Evolutionary conservation across 2,797 vertebrate species (phyloP).

Genomic region (Sebastes baramenuke): DNA sequence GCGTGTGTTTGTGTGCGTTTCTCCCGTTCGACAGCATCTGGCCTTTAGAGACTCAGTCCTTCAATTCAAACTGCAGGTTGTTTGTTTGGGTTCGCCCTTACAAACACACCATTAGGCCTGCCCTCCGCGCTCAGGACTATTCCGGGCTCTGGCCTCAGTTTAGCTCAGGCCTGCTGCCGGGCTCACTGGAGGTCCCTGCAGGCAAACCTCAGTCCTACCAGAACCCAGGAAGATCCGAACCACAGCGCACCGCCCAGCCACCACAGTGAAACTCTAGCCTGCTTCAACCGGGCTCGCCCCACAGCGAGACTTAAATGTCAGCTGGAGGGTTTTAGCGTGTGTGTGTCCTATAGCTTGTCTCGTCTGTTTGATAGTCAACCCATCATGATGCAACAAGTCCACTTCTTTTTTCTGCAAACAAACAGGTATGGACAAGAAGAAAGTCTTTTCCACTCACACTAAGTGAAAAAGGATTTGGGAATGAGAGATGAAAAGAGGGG

Average conservation of each 20-base stretch:
- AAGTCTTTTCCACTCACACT: constrained; percentile 18
- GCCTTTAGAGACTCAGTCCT: constrained; percentile 41
- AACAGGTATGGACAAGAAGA: constrained; percentile 59
- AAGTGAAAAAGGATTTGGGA: constrained; percentile 40
- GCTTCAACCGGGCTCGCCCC: constrained; percentile 55
- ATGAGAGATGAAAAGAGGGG: constrained; percentile 50
- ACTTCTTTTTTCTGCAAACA: constrained; percentile 61
- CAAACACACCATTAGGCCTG: constrained; percentile 77
- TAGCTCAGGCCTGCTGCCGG: constrained; percentile 73
- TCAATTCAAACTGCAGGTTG: constrained; percentile 69
- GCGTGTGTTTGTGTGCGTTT: constrained; percentile 65
- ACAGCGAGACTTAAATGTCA: constrained; percentile 59
- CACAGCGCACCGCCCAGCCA: constrained; percentile 69
- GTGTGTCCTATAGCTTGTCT: constrained; percentile 38
- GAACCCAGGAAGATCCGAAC: constrained; percentile 71
- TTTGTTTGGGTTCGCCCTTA: constrained; percentile 79
- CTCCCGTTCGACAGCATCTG: constrained; percentile 65
- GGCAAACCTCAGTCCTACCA: constrained; percentile 77
- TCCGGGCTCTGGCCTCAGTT: constrained; percentile 67
- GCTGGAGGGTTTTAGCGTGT: constrained; percentile 37
- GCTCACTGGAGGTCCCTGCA: constrained; percentile 73
- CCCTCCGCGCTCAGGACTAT: constrained; percentile 65
- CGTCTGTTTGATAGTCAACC: constrained; percentile 43
- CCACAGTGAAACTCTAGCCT: constrained; percentile 71
- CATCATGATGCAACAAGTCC: constrained; percentile 67